phyloP scores from a whole-genome alignment of 2,113 vertebrate genomes.

The Empidonax traillii region DNA sequence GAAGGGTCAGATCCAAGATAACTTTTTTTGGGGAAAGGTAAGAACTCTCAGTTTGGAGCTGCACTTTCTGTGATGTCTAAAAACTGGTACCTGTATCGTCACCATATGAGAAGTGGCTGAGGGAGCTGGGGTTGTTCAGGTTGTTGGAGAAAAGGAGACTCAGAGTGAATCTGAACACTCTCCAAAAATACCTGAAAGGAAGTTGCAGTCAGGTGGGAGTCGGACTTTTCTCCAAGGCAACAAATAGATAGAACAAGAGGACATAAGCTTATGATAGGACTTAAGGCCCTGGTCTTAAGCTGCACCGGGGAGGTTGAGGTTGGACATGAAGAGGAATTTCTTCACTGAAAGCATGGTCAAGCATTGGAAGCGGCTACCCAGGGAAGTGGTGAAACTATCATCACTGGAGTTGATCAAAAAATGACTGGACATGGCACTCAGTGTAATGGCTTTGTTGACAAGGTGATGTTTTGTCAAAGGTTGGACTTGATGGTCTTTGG shows the following conservation, averaged over 20 bases:
- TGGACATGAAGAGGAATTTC: neutral
- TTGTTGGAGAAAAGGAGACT: neutral
- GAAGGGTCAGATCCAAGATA: neutral
- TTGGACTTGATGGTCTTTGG: no score
- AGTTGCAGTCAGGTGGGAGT: no score
- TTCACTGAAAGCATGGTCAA: neutral
- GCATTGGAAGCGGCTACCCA: neutral
- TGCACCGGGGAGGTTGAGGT: neutral
- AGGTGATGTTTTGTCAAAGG: neutral
- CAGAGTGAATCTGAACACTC: no score
- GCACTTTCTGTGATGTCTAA: rapidly evolving
- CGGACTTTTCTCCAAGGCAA: neutral
- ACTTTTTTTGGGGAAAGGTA: neutral
- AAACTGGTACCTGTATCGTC: neutral
- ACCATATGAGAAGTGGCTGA: neutral
- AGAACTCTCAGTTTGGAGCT: neutral
- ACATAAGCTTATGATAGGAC: no score
- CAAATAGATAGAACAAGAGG: no score
- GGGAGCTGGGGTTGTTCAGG: neutral
- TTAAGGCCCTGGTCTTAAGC: no score
- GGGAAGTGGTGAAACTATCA: neutral
- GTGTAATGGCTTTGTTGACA: neutral
- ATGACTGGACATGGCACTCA: neutral
- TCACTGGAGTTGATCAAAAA: neutral
- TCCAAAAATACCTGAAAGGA: neutral